phyloP scores from a whole-genome alignment of 1,140 invertebrate species.

The Drosophila bifasciata region DNA sequence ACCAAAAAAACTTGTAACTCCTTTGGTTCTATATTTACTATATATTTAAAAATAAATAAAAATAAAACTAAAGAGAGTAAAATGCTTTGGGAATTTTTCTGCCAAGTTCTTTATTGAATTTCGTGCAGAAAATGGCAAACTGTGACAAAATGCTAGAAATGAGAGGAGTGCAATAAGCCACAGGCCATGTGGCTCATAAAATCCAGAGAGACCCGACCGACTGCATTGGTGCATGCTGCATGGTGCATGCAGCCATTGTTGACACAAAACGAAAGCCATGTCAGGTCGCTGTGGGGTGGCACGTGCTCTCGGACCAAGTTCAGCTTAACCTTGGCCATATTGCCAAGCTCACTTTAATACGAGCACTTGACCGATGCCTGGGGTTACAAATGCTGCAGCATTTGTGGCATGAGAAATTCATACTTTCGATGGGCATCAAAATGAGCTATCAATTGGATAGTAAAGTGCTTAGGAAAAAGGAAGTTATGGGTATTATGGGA shows the following conservation, averaged over 20 bases:
- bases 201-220: not conserved
- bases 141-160: constrained; percentile 52
- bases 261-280: constrained; percentile 23
- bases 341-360: constrained; percentile 21
- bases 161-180: constrained; percentile 25
- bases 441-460: too few species aligned
- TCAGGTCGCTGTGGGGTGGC: constrained; percentile 8
- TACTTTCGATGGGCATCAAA: too few species aligned
- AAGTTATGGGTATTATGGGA: not conserved
- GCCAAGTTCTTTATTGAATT: constrained; percentile 65
- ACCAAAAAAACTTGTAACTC: constrained; percentile 14
- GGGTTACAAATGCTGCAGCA: constrained; percentile 5
- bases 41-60: too few species aligned
- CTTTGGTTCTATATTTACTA: too few species aligned
- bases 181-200: constrained; percentile 48
- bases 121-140: constrained; percentile 61
- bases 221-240: constrained; percentile 22
- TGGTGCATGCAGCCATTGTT: constrained; percentile 27
- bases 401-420: not conserved
- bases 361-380: constrained; percentile 5
- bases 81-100: constrained; percentile 32
- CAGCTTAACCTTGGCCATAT: constrained; percentile 4
- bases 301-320: too few species aligned
- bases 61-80: constrained; percentile 25
- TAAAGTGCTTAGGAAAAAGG: not conserved